These are phyloP conservation scores for Cassiopea andromeda DNA, from an alignment of 30 jellyfish, hydroid and myxozoan genomes.

Conservation along the genomic window DNA sequence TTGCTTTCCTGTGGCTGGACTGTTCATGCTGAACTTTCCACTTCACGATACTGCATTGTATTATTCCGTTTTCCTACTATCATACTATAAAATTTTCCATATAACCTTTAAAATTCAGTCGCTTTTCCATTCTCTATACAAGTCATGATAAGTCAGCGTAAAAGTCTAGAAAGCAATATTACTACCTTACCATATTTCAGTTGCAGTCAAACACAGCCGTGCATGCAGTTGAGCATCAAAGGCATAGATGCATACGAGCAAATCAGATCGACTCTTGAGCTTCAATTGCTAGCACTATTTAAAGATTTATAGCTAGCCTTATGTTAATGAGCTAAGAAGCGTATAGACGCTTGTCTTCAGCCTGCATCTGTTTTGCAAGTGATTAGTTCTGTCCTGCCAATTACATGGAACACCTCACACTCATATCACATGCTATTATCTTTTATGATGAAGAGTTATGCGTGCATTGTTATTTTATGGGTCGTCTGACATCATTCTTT, in stretches of 20 bases:
- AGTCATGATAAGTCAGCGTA: no score
- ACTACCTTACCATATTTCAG: not conserved
- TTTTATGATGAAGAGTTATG: conserved; percentile 1
- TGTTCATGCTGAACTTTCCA: no score
- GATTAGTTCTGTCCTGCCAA: not conserved
- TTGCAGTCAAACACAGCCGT: not conserved
- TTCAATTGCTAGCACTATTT: not conserved
- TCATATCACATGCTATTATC: conserved; percentile 21
- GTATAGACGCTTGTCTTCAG: not conserved
- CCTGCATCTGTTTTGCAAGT: not conserved
- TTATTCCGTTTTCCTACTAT: no score
- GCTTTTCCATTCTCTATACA: no score
- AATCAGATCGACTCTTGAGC: not conserved
- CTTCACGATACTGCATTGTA: no score
- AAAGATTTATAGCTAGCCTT: not conserved
- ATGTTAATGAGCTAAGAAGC: not conserved
- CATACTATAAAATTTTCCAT: no score
- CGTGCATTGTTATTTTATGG: not conserved
- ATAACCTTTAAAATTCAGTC: no score
- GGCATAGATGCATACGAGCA: not conserved
- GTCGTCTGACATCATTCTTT: not conserved
- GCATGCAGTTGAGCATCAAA: not conserved
- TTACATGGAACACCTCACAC: not conserved
- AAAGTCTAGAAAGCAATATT: not conserved
- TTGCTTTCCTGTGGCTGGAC: no score